These are phyloP conservation scores for Dissostichus mawsoni DNA, from an alignment of 2,113 vertebrate genomes.

Conservation along the genomic window DNA sequence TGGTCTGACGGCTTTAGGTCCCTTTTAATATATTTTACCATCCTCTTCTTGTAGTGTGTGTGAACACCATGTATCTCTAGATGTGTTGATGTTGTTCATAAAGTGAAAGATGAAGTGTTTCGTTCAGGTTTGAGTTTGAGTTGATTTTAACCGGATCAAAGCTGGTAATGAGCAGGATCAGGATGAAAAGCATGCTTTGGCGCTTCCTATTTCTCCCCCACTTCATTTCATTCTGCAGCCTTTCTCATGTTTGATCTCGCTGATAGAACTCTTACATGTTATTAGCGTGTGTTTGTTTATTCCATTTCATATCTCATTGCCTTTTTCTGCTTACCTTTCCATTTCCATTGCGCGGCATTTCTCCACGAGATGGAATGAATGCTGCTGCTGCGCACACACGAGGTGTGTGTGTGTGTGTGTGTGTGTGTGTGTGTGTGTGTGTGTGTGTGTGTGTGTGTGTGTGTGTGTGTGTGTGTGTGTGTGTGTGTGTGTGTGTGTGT, in stretches of 20 bases:
- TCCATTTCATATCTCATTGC: conserved; percentile 40
- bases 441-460: conserved; percentile 2
- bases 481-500: not conserved
- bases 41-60: too few relatives aligned
- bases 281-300: conserved; percentile 45
- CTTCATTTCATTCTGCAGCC: conserved; percentile 26
- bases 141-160: not conserved
- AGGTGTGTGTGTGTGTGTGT: not conserved
- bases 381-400: conserved; percentile 40
- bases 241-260: conserved; percentile 48
- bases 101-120: too few relatives aligned
- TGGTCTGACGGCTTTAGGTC: too few relatives aligned
- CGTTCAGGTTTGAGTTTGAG: not conserved
- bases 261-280: conserved; percentile 40
- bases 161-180: not conserved
- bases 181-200: not conserved
- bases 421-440: not conserved
- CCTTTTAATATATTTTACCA: too few relatives aligned
- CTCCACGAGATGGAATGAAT: conserved; percentile 41
- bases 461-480: conserved; percentile 9
- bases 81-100: too few relatives aligned
- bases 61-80: too few relatives aligned
- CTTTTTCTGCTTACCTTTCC: conserved; percentile 65
- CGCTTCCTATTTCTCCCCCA: not conserved
- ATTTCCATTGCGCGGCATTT: conserved; percentile 37